A percentile compares a stretch with the other conserved stretches of the same genome.
Conservation (phyloP, 2,113 vertebrate genomes). For the Acanthisitta chloris region DNA sequence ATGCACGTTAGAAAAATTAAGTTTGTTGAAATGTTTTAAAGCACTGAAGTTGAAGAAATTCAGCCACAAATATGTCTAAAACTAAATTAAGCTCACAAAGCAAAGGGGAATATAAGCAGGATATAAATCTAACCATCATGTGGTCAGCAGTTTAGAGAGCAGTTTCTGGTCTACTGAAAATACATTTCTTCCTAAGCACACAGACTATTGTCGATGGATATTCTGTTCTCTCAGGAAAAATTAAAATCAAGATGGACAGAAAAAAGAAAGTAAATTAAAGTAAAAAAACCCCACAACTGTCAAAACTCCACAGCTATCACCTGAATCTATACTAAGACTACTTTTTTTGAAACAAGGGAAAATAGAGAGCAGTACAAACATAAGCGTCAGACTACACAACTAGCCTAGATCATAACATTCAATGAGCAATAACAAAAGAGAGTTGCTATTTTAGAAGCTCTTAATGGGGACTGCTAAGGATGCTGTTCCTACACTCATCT, state of each 20-base stretch:
- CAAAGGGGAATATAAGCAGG: not conserved
- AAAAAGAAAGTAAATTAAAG: not conserved
- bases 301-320: not conserved
- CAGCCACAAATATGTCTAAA: not conserved
- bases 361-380: not conserved
- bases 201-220: not conserved
- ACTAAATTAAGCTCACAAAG: not conserved
- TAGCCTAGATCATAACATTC: not conserved
- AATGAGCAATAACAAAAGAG: not conserved
- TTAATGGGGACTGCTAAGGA: not conserved
- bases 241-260: not conserved
- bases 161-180: not conserved
- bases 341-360: not conserved
- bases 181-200: not conserved
- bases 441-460: not conserved
- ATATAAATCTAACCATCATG: not conserved
- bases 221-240: not conserved
- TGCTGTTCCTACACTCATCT: not conserved
- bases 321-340: not conserved
- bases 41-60: not conserved
- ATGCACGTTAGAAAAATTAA: not conserved
- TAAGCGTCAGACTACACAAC: not conserved
- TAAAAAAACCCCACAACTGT: not conserved
- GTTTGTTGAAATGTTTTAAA: not conserved
- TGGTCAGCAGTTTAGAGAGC: not conserved